A percentile compares a stretch with the other conserved stretches of the same genome.
Evolutionary conservation across 2,888 invertebrate species (phyloP).

Genomic region (Bembecia ichneumoniformis): DNA sequence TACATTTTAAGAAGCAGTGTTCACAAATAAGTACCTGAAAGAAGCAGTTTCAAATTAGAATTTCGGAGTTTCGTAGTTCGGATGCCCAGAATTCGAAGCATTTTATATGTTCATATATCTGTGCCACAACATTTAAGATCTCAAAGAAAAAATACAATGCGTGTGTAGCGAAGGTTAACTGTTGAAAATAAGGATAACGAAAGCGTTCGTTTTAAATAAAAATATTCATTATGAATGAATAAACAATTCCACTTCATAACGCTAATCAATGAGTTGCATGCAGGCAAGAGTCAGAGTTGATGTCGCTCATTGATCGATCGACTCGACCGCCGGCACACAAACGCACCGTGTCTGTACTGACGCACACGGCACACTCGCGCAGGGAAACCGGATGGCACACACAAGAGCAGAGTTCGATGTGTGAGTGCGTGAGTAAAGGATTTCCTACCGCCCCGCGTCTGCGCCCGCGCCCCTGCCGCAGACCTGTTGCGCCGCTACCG

Average conservation of each 20-base stretch:
- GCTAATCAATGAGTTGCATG: slow-evolving; percentile 72
- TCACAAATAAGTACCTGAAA: too few species aligned
- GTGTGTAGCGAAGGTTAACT: slow-evolving; percentile 20
- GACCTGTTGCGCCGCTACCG: slow-evolving; percentile 72
- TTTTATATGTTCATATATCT: too few species aligned
- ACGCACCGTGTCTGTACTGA: slow-evolving; percentile 27
- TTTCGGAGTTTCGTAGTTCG: too few species aligned
- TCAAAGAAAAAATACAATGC: too few species aligned
- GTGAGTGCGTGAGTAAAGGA: slow-evolving; percentile 61
- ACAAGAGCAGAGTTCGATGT: slow-evolving; percentile 28
- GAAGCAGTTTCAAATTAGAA: too few species aligned
- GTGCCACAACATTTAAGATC: too few species aligned
- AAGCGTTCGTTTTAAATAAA: slow-evolving; percentile 54
- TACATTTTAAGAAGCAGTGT: too few species aligned
- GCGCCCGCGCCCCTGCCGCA: slow-evolving; percentile 51
- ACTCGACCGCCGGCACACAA: slow-evolving; percentile 52
- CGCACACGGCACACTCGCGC: slow-evolving; percentile 51
- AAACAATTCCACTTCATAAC: slow-evolving; percentile 70
- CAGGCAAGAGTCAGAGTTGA: slow-evolving; percentile 59
- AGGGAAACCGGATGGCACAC: slow-evolving; percentile 66
- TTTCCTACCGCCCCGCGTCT: slow-evolving; percentile 62
- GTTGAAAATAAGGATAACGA: slow-evolving; percentile 31
- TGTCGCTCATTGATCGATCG: slow-evolving; percentile 72
- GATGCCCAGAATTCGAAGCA: too few species aligned
- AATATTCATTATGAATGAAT: slow-evolving; percentile 69